Conservation (phyloP, 2,797 vertebrate genomes). For the Australoheros facetus region DNA sequence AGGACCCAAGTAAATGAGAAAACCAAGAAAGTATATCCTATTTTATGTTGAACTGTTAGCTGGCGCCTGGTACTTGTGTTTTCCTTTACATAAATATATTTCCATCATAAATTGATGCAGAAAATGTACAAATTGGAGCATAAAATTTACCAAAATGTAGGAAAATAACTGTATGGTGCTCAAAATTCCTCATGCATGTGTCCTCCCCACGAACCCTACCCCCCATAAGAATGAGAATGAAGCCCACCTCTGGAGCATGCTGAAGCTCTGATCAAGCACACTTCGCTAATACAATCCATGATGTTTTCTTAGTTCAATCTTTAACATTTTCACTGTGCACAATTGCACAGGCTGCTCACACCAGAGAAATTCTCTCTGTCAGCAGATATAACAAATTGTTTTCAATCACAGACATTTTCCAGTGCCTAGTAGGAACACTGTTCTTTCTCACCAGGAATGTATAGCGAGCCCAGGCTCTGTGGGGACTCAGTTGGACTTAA, state of each 20-base stretch:
- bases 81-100: neutral
- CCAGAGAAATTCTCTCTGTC: neutral
- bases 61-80: neutral
- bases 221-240: neutral
- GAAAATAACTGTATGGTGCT: neutral
- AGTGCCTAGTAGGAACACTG: conserved; percentile 13
- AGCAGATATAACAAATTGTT: conserved; percentile 25
- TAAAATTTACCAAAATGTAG: neutral
- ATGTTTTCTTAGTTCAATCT: conserved; percentile 8
- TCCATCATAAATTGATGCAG: neutral
- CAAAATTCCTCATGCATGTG: neutral
- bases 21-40: neutral
- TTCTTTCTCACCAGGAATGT: conserved; percentile 33
- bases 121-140: neutral
- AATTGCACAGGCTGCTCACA: neutral
- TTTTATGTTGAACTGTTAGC: neutral
- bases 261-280: neutral
- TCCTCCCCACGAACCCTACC: neutral
- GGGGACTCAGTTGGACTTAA: conserved; percentile 40
- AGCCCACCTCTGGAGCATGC: neutral
- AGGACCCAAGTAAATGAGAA: neutral
- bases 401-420: conserved; percentile 40
- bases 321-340: conserved; percentile 21
- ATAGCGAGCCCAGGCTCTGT: conserved; percentile 15
- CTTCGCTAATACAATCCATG: neutral